Percentiles rank a stretch among this genome's conserved stretches.
Conservation (phyloP, 2,113 vertebrate species). For the Callionymus lyra region DNA sequence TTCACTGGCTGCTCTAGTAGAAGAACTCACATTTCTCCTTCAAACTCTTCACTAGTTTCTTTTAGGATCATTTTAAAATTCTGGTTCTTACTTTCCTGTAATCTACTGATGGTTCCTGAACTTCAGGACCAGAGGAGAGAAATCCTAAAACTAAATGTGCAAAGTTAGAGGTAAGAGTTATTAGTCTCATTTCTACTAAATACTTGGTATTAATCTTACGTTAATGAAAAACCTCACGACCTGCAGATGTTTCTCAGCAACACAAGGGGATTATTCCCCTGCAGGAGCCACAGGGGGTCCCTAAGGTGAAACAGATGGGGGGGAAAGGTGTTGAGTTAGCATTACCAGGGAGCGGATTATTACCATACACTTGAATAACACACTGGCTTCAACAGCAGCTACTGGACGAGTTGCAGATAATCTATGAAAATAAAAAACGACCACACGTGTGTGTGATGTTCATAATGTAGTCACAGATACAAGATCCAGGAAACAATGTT, state of each 20-base stretch:
- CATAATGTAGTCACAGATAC: background rate
- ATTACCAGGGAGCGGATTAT: background rate
- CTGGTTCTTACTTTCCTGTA: no score
- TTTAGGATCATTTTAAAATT: no score
- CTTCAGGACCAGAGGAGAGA: no score
- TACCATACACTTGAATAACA: no score
- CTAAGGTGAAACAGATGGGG: constrained; percentile 25
- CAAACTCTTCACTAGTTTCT: no score
- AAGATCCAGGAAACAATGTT: background rate
- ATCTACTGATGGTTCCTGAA: no score
- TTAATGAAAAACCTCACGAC: constrained; percentile 19
- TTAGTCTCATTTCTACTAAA: background rate
- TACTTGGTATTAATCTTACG: constrained; percentile 14
- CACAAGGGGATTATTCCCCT: constrained; percentile 19
- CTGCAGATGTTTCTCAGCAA: constrained; percentile 17
- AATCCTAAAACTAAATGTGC: background rate
- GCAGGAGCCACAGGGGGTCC: constrained; percentile 4
- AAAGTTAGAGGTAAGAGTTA: background rate
- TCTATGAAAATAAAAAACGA: no score
- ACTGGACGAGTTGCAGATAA: background rate
- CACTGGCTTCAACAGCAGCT: constrained; percentile 1
- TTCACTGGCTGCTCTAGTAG: no score
- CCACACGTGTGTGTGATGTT: no score
- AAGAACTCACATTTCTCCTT: no score
- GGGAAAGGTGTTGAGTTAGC: constrained; percentile 19